Percentiles rank a stretch among this genome's conserved stretches.
phyloP scores from a whole-genome alignment of 2,797 vertebrate genomes.

The Luscinia luscinia region DNA sequence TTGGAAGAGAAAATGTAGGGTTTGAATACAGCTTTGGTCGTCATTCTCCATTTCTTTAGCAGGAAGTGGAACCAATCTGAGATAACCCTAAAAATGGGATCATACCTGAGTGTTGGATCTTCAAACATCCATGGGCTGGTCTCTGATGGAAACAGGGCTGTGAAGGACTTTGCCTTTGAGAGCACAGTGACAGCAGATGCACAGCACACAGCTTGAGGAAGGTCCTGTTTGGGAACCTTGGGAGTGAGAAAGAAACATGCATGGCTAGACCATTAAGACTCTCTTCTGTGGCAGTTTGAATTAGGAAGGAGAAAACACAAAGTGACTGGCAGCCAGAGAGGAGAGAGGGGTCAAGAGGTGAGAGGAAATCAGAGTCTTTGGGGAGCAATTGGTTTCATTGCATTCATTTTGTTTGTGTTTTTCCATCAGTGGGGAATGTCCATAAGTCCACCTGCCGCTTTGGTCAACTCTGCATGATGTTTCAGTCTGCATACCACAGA shows the following conservation, averaged over 20 bases:
- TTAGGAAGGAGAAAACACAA: constrained; percentile 15
- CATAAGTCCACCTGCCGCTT: constrained; percentile 38
- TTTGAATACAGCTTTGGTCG: neutral
- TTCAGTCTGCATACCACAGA: constrained; percentile 33
- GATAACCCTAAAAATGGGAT: neutral
- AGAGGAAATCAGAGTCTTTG: neutral
- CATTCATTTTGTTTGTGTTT: constrained; percentile 57
- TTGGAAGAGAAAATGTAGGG: neutral
- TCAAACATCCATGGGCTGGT: neutral
- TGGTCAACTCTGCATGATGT: neutral
- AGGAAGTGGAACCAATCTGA: neutral
- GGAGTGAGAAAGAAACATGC: neutral
- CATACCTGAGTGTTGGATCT: neutral
- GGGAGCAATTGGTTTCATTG: constrained; percentile 40
- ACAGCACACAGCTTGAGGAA: neutral
- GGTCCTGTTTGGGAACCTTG: neutral
- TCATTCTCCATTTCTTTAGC: neutral
- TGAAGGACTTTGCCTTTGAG: neutral
- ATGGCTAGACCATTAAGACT: neutral
- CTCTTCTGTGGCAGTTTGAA: neutral
- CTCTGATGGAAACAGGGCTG: neutral
- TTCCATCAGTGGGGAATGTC: constrained; percentile 20
- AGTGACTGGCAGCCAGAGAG: constrained; percentile 24
- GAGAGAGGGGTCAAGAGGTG: constrained; percentile 27
- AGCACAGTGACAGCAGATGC: neutral